Evolutionary conservation across 2,797 vertebrate genomes (phyloP).

Genomic region (Acanthornis magna): DNA sequence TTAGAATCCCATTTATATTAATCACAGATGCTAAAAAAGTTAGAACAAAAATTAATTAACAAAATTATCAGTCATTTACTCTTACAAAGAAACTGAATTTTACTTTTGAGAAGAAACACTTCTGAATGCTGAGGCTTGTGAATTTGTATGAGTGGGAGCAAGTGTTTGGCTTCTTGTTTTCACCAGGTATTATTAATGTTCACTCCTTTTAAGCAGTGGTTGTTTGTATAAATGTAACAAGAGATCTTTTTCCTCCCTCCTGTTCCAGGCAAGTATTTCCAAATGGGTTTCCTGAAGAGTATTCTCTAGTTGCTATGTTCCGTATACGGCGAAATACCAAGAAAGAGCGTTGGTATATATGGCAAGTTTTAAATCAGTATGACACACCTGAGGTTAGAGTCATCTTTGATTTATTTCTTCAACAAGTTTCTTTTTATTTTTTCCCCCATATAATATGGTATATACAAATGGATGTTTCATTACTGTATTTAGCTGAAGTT

Average conservation of each 20-base stretch:
- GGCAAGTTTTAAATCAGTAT: conserved; percentile 87
- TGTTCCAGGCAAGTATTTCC: conserved; percentile 84
- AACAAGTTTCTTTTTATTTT: background rate
- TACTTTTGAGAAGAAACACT: background rate
- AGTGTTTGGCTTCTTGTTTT: background rate
- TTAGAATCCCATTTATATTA: background rate
- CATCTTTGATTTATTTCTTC: background rate
- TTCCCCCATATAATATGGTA: accelerated
- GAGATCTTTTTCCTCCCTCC: background rate
- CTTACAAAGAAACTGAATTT: background rate
- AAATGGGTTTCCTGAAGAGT: conserved; percentile 87
- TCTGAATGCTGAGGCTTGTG: background rate
- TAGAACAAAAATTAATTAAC: background rate
- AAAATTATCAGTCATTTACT: background rate
- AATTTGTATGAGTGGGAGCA: background rate
- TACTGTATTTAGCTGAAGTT: background rate
- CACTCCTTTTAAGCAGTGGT: background rate
- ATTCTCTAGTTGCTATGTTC: conserved; percentile 83
- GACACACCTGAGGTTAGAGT: conserved; percentile 86
- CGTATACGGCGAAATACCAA: conserved; percentile 90
- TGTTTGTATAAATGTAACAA: background rate
- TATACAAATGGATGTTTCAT: background rate
- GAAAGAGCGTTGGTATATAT: conserved; percentile 94
- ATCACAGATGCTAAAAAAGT: background rate
- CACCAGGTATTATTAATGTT: background rate